These are phyloP conservation scores for Thunnus thynnus DNA, from an alignment of 2,113 vertebrate genomes.

Conservation along the genomic window DNA sequence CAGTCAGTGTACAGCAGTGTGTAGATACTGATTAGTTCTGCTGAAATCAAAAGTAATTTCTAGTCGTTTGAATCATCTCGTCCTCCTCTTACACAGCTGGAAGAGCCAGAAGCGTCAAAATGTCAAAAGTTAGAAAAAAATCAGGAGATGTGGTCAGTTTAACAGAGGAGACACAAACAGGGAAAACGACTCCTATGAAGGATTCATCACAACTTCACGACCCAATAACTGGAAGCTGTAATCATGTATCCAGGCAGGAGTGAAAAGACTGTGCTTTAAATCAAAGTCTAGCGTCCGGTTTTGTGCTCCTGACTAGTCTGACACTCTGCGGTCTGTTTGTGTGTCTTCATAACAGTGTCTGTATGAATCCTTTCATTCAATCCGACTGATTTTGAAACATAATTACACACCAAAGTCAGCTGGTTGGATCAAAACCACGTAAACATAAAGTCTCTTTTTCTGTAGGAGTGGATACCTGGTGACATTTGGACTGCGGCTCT, in stretches of 20 bases:
- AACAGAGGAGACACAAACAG: slow-evolving; percentile 7
- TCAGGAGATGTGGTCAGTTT: slow-evolving; percentile 23
- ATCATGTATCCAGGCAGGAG: neutral
- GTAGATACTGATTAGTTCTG: slow-evolving; percentile 13
- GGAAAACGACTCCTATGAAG: neutral
- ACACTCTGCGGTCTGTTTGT: neutral
- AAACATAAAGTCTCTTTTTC: slow-evolving; percentile 26
- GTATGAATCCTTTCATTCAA: neutral
- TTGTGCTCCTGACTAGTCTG: neutral
- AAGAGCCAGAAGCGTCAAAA: neutral
- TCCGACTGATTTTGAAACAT: neutral
- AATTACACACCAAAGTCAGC: neutral
- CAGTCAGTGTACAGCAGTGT: slow-evolving; percentile 20
- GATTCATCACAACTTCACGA: neutral
- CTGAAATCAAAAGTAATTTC: slow-evolving; percentile 11
- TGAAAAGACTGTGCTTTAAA: neutral
- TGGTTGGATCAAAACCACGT: slow-evolving; percentile 21
- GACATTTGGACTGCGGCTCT: neutral
- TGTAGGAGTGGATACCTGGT: neutral
- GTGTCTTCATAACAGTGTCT: neutral
- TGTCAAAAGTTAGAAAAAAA: neutral
- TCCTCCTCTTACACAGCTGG: neutral
- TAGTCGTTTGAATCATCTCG: slow-evolving; percentile 2
- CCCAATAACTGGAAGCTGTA: neutral
- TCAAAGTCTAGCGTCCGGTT: neutral